Evolutionary conservation across 1,140 invertebrate species (phyloP).

Genomic region (Leptinotarsa defecta): DNA sequence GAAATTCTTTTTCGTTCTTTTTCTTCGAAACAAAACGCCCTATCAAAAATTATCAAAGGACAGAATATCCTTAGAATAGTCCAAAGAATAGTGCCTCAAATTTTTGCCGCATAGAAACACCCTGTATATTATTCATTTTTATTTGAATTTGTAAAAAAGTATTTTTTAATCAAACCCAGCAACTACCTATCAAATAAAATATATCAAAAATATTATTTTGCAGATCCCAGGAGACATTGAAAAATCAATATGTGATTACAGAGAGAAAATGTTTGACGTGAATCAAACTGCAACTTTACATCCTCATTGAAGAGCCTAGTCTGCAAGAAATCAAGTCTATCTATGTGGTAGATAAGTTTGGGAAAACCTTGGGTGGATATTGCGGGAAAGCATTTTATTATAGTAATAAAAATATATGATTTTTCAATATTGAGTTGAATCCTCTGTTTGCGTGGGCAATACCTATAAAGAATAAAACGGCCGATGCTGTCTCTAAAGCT

Average conservation of each 20-base stretch:
- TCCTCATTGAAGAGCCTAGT: conserved; percentile 15
- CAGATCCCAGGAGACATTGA: conserved; percentile 26
- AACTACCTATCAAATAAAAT: too few relatives aligned
- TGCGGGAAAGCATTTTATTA: not conserved
- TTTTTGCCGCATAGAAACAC: too few relatives aligned
- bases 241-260: conserved; percentile 16
- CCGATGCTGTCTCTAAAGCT: too few relatives aligned
- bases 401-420: not conserved
- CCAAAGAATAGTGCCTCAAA: too few relatives aligned
- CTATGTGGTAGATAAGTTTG: conserved; percentile 16
- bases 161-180: too few relatives aligned
- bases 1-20: too few relatives aligned
- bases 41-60: too few relatives aligned
- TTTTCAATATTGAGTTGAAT: not conserved
- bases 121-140: too few relatives aligned
- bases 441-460: conserved; percentile 36
- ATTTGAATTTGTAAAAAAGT: too few relatives aligned
- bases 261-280: not conserved
- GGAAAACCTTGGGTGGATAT: not conserved
- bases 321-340: conserved; percentile 2
- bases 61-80: too few relatives aligned
- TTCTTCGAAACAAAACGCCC: too few relatives aligned
- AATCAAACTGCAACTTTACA: conserved; percentile 30
- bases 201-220: not conserved
- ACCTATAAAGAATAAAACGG: conserved; percentile 40